phyloP scores from a whole-genome alignment of 2,113 vertebrate genomes.

The Pituophis catenifer region DNA sequence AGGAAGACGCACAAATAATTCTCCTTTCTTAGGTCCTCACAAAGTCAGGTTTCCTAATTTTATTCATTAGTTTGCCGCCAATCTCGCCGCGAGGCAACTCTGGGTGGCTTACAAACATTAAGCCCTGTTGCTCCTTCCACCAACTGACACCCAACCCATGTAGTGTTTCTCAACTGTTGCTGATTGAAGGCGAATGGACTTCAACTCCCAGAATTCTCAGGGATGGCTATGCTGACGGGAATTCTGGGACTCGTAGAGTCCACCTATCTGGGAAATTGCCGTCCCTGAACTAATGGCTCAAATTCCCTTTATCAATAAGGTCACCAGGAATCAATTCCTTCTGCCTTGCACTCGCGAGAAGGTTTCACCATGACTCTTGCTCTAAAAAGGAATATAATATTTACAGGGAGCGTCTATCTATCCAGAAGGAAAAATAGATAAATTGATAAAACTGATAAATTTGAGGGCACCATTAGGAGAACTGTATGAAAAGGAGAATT shows the following conservation, averaged over 20 bases:
- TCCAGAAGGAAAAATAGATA: background rate
- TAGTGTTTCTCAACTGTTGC: background rate
- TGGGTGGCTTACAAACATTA: background rate
- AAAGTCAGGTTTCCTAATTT: background rate
- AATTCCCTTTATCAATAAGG: background rate
- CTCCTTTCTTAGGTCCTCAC: background rate
- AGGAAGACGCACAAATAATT: background rate
- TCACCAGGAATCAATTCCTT: background rate
- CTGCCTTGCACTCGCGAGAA: background rate
- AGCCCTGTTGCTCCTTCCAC: background rate
- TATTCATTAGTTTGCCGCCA: background rate
- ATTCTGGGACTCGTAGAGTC: background rate
- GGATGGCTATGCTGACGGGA: background rate
- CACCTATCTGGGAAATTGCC: background rate
- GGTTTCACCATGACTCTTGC: background rate
- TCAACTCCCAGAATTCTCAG: background rate
- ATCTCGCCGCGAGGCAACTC: background rate
- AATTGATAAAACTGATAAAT: background rate
- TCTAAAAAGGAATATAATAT: background rate
- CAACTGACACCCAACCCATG: background rate
- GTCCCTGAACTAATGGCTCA: background rate
- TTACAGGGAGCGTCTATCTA: background rate
- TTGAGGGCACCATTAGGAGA: background rate
- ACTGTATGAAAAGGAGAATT: background rate
- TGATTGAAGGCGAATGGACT: background rate